These are phyloP conservation scores for Phaonia tiefii DNA, from an alignment of 2,888 invertebrate genomes.

Conservation along the genomic window DNA sequence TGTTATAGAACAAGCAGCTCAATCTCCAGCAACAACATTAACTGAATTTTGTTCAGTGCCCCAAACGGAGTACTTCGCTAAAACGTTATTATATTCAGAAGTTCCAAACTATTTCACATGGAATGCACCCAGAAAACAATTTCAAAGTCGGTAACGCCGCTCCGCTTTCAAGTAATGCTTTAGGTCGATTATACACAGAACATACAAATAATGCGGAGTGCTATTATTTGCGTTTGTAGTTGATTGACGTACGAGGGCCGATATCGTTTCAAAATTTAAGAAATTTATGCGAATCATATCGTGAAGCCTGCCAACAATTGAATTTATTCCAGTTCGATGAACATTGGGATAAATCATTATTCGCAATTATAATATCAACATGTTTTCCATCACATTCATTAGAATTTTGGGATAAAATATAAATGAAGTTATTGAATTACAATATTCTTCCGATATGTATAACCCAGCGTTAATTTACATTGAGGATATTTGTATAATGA, in stretches of 20 bases:
- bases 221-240: too few species aligned
- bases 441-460: too few species aligned
- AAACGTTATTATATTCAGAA: constrained; percentile 74
- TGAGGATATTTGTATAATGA: too few species aligned
- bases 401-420: too few species aligned
- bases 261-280: constrained; percentile 60
- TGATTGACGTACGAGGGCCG: not conserved
- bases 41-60: constrained; percentile 43
- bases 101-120: constrained; percentile 74
- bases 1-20: constrained; percentile 44
- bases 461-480: too few species aligned
- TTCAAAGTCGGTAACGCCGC: constrained; percentile 72
- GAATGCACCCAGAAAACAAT: constrained; percentile 73
- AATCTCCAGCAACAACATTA: constrained; percentile 58
- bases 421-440: too few species aligned
- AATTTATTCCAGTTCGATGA: too few species aligned
- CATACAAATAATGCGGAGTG: constrained; percentile 36
- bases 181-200: constrained; percentile 39
- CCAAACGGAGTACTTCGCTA: too few species aligned
- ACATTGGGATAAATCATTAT: constrained; percentile 61
- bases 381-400: too few species aligned
- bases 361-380: constrained; percentile 61
- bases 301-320: constrained; percentile 60
- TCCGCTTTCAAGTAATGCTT: constrained; percentile 35
- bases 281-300: constrained; percentile 77